Evolutionary conservation across 2,797 vertebrate genomes (phyloP), one percentile per base, ranked within the genome.

Genomic region (Threskiornis aethiopicus): DNA sequence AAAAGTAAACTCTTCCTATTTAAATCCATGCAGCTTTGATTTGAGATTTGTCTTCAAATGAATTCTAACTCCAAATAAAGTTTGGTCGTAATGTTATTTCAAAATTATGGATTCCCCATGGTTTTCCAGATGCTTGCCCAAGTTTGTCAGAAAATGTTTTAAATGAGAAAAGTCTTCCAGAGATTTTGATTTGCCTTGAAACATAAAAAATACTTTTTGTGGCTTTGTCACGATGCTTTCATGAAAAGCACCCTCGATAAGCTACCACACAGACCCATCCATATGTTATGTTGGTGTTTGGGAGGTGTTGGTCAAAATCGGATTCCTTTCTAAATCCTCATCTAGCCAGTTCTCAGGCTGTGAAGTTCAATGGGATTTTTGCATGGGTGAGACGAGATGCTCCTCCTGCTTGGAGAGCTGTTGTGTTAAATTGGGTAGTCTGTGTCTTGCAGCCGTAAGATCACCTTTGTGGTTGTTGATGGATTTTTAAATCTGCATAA

Each of bases 21-120:
- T 81, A 91, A 67, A 82, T 79, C 22, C 13, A 5, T 33, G 24
- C 16, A 72, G 29, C 18, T 94, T 93, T 95, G 20, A 58, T 70
- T 35, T 57, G 58, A 51, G 39, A 28, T 59, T 77, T 62, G 10
- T 62, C 31, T 77, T 88, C 16, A 77, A 83, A 52, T 28, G 7
- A 88, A 66, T 85, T 87, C 6, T 77, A 66, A 42, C 35, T 90
- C 51, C 25, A 70, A 79, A 51, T 42, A 25, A 70, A 80, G 26
- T 70, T 86, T 25, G 11, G 11, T 78, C 44, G 39, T 84, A 51
- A 3, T 41, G 29, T 57, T 65, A 31, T 25, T 31, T 80, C 59
- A 47, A 58, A 84, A 31, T 62, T 26, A 29, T 10, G 15, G 16
- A 25, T 92, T 76, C n/a, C 29, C 13, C 1, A 0, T 54, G 42